These are phyloP conservation scores for Nansenia antarctica DNA, from an alignment of 2,113 vertebrate genomes.

Conservation along the genomic window DNA sequence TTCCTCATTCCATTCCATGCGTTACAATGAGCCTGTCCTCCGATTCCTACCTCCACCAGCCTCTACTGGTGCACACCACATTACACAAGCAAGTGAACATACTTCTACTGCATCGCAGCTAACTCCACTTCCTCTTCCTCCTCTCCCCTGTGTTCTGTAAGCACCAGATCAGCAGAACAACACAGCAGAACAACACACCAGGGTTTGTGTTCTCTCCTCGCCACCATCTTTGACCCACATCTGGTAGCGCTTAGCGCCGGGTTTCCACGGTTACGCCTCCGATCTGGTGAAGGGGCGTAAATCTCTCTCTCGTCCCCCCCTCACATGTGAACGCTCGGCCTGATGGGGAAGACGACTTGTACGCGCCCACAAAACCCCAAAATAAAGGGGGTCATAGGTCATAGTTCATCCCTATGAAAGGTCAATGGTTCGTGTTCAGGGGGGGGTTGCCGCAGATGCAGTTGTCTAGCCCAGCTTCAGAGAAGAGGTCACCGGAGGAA, in stretches of 20 bases:
- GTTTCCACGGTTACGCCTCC: slow-evolving; percentile 25
- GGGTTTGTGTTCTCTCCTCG: too few relatives aligned
- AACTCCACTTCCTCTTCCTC: not conserved
- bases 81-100: too few relatives aligned
- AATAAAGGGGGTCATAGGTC: not conserved
- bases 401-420: slow-evolving; percentile 16
- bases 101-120: too few relatives aligned
- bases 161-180: not conserved
- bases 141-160: not conserved
- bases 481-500: not conserved
- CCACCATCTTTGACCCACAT: slow-evolving; percentile 28
- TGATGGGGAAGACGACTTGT: slow-evolving; percentile 20
- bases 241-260: slow-evolving; percentile 41
- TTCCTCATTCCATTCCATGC: too few relatives aligned
- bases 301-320: slow-evolving; percentile 15
- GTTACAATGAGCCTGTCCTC: too few relatives aligned
- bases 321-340: slow-evolving; percentile 29
- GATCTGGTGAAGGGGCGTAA: slow-evolving; percentile 30
- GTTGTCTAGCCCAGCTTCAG: not conserved
- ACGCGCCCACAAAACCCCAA: not conserved
- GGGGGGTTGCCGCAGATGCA: too few relatives aligned
- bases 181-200: not conserved
- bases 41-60: too few relatives aligned
- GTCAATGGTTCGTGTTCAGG: not conserved
- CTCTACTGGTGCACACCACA: too few relatives aligned